Percentiles rank a stretch among this genome's conserved stretches.
Conservation (phyloP, 2,797 vertebrate species). For the Sebastes steindachneri region DNA sequence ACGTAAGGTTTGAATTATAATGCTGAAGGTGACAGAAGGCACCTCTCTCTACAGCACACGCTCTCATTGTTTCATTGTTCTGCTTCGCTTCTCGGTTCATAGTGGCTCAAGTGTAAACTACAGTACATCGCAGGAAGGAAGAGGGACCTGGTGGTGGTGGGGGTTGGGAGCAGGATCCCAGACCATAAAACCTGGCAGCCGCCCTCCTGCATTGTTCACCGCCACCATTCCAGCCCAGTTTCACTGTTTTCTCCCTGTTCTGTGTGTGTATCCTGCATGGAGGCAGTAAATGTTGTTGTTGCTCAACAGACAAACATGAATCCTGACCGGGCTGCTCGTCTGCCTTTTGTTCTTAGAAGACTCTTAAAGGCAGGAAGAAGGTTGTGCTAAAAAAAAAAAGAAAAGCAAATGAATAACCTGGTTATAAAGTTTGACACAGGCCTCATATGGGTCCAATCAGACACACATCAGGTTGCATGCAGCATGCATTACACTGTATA, state of each 20-base stretch:
- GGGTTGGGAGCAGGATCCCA: conserved; percentile 80
- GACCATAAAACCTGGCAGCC: conserved; percentile 82
- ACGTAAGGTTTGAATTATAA: conserved; percentile 31
- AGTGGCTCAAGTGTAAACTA: conserved; percentile 81
- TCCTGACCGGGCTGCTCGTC: conserved; percentile 49
- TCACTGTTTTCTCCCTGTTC: conserved; percentile 73
- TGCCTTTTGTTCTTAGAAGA: conserved; percentile 67
- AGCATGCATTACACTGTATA: conserved; percentile 39
- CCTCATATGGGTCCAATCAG: conserved; percentile 47
- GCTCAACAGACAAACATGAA: conserved; percentile 68
- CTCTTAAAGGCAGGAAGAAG: conserved; percentile 47
- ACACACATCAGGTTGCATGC: conserved; percentile 25
- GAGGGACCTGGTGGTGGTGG: conserved; percentile 72
- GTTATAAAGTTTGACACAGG: conserved; percentile 31
- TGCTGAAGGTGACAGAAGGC: conserved; percentile 28
- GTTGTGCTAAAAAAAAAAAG: conserved; percentile 2
- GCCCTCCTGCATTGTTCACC: conserved; percentile 84
- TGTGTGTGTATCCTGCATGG: conserved; percentile 80
- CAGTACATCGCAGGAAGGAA: conserved; percentile 85
- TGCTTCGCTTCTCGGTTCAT: conserved; percentile 65
- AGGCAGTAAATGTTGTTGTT: conserved; percentile 76
- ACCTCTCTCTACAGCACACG: conserved; percentile 30
- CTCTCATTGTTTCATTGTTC: conserved; percentile 83
- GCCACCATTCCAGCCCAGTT: conserved; percentile 73
- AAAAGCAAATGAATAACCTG: conserved; percentile 42